These are phyloP conservation scores for Chymomyza procnemis DNA, from an alignment of 2,888 invertebrate species.

Conservation along the genomic window DNA sequence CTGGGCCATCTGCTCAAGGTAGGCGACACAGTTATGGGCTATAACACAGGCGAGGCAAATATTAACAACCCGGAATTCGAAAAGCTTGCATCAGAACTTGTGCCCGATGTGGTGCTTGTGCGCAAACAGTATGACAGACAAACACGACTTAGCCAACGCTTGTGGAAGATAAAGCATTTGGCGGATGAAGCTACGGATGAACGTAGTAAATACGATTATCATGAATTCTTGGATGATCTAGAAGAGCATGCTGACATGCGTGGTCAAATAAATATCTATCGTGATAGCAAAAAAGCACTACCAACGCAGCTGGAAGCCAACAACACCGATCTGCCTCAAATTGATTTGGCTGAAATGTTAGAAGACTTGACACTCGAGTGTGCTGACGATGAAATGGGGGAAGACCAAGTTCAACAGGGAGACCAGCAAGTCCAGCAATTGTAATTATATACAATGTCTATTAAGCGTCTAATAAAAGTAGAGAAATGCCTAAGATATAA, in stretches of 20 bases:
- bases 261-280: constrained; percentile 95
- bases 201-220: constrained; percentile 88
- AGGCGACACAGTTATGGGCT: constrained; percentile 96
- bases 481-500: neutral
- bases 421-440: neutral
- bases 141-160: constrained; percentile 85
- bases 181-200: constrained; percentile 84
- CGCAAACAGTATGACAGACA: constrained; percentile 92
- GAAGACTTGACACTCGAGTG: constrained; percentile 87
- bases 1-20: constrained; percentile 94
- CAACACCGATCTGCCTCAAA: constrained; percentile 82
- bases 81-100: constrained; percentile 82
- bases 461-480: neutral
- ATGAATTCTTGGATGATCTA: constrained; percentile 96
- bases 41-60: constrained; percentile 92
- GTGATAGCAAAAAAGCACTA: constrained; percentile 79
- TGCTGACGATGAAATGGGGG: constrained; percentile 86
- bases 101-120: constrained; percentile 96
- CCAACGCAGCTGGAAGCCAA: constrained; percentile 80
- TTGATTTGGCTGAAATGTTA: constrained; percentile 95
- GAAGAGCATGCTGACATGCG: constrained; percentile 95
- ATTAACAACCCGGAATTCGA: constrained; percentile 94
- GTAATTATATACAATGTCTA: neutral
- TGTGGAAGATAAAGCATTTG: constrained; percentile 96
- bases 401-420: constrained; percentile 61